Conservation (phyloP, 1,140 invertebrate species). For the Sinella curviseta region DNA sequence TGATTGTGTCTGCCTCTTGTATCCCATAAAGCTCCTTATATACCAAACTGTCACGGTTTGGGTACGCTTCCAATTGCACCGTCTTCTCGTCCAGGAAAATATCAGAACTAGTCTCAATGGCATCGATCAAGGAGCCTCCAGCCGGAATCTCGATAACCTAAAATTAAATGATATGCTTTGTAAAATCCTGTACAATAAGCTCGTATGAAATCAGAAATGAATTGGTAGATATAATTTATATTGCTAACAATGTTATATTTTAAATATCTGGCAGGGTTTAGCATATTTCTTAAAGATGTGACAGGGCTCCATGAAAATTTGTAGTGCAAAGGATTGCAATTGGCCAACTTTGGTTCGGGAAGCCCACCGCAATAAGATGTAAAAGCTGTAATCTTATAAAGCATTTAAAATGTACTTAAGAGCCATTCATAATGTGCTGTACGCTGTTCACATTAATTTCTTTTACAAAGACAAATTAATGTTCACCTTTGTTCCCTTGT, state of each 20-base stretch:
- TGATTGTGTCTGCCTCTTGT: conserved; percentile 71
- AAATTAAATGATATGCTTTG: not conserved
- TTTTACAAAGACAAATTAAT: not conserved
- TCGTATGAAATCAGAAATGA: too few species aligned
- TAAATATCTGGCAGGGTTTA: conserved; percentile 15
- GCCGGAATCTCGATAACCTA: conserved; percentile 3
- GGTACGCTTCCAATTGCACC: conserved; percentile 5
- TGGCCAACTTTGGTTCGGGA: conserved; percentile 65
- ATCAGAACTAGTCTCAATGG: not conserved
- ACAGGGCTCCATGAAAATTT: conserved; percentile 68
- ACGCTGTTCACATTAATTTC: too few species aligned
- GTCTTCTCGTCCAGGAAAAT: not conserved
- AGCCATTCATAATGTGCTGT: too few species aligned
- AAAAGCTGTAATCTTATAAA: conserved; percentile 55
- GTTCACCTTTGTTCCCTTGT: conserved; percentile 56
- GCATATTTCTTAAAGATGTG: conserved; percentile 16
- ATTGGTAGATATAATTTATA: not conserved
- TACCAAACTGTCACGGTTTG: conserved; percentile 19
- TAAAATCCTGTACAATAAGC: too few species aligned
- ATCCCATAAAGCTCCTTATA: conserved; percentile 4
- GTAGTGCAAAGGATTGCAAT: conserved; percentile 63
- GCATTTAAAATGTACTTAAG: not conserved
- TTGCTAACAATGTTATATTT: not conserved
- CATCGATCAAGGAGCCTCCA: conserved; percentile 5
- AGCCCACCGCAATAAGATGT: conserved; percentile 68